A percentile compares a stretch with the other conserved stretches of the same genome.
Evolutionary conservation across 2,888 invertebrate genomes (phyloP).

Genomic region (Hirtodrosophila confusa): DNA sequence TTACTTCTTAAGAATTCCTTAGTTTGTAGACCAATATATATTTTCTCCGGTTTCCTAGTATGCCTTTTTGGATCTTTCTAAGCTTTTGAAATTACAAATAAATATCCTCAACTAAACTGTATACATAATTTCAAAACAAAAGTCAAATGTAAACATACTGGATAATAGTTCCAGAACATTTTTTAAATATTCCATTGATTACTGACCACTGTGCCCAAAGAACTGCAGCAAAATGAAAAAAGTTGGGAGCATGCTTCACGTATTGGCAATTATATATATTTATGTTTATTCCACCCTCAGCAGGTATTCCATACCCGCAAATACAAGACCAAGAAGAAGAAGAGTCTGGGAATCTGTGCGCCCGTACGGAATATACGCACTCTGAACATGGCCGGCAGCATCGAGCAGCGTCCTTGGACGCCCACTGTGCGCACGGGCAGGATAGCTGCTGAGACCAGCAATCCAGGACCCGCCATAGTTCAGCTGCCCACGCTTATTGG

Average conservation of each 20-base stretch:
- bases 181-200: neutral
- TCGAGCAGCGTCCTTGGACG: constrained; percentile 94
- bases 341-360: constrained; percentile 52
- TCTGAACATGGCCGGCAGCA: constrained; percentile 85
- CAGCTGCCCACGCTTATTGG: constrained; percentile 92
- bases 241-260: constrained; percentile 5
- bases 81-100: too few species aligned
- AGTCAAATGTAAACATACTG: constrained; percentile 3
- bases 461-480: constrained; percentile 95
- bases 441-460: constrained; percentile 93
- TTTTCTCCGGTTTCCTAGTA: too few species aligned
- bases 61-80: too few species aligned
- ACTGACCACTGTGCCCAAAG: neutral
- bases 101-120: too few species aligned
- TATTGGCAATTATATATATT: neutral
- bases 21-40: too few species aligned
- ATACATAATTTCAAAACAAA: neutral
- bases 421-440: constrained; percentile 94
- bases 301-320: constrained; percentile 2
- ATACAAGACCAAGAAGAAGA: constrained; percentile 14
- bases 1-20: too few species aligned
- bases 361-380: constrained; percentile 50
- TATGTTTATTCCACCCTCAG: neutral
- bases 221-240: constrained; percentile 32
- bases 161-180: neutral